phyloP scores from a whole-genome alignment of 64 coral and sea anemone genomes.

The Porites lutea region DNA sequence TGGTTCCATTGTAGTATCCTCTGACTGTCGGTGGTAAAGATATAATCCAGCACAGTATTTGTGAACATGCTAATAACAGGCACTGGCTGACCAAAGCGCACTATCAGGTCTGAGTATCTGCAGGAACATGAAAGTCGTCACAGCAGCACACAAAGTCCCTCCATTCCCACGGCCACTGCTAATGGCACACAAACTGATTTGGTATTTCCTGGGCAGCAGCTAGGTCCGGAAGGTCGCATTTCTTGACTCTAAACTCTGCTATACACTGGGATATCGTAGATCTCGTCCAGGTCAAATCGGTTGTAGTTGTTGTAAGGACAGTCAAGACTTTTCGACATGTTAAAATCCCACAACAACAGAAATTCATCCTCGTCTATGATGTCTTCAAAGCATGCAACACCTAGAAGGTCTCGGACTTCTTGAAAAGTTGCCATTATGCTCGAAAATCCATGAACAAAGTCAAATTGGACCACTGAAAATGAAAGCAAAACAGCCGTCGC shows the following conservation, averaged over 20 bases:
- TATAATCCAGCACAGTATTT: conserved; percentile 25
- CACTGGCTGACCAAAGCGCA: conserved; percentile 18
- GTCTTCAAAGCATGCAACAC: conserved; percentile 26
- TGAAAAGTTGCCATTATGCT: conserved; percentile 36
- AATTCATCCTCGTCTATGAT: conserved; percentile 17
- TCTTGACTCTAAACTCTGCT: conserved; percentile 18
- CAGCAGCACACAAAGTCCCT: conserved; percentile 3
- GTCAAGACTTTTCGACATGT: conserved; percentile 3
- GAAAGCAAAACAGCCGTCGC: conserved; percentile 2
- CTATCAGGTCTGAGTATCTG: conserved; percentile 22
- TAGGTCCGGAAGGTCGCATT: conserved; percentile 25
- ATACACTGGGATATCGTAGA: conserved; percentile 6
- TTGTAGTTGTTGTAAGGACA: conserved; percentile 11
- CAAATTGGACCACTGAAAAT: conserved; percentile 20
- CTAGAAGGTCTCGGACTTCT: conserved; percentile 33
- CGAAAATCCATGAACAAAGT: conserved; percentile 19
- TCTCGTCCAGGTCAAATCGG: conserved; percentile 15
- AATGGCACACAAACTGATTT: not conserved
- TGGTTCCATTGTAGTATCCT: conserved; percentile 18
- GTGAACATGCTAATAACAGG: conserved; percentile 37
- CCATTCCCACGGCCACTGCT: conserved; percentile 22
- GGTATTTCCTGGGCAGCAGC: not conserved
- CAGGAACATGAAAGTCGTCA: conserved; percentile 20
- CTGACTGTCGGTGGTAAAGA: conserved; percentile 14
- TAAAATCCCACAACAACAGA: not conserved